Evolutionary conservation across 2,797 vertebrate genomes (phyloP), one percentile per base, ranked within the genome.

Genomic region (Microhierax caerulescens): DNA sequence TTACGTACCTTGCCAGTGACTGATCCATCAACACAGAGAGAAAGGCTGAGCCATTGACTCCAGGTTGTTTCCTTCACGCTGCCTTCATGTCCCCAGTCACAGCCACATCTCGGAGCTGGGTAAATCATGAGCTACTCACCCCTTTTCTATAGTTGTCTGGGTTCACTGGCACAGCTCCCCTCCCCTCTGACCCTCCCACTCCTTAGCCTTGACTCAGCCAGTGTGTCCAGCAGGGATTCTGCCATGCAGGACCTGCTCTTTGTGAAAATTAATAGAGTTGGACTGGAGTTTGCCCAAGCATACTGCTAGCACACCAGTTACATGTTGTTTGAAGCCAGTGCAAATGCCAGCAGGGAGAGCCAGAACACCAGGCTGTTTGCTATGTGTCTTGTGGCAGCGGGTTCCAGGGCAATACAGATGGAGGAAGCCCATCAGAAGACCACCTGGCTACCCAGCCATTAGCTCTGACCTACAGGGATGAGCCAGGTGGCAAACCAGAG

Each of bases 271-370:
- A 25, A 34, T 1, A 28, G 28, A 20, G 3, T 4, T 54, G 57
- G 65, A 43, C 15, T 69, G 53, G 21, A 57, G 8, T 39, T 36
- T 45, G 32, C n/a, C 43, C 32, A 22, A 28, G 47, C n/a, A 14
- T 0, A 21, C 32, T n/a, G 72, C 37, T 83, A 57, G 37, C 57
- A 39, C 25, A 16, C 4, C 0, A 0, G 37, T 39, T 17, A 12
- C 7, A 1, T 11, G 57, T 10, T 18, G 3, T 1, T 41, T 11
- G 76, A 72, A 81, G 54, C 10, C 59, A 34, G 11, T 9, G 32
- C 11, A 37, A 63, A 54, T 28, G 53, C 61, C 65, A 88, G 70
- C 28, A 93, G 72, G 41, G 5, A 90, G n/a, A 76, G 34, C 21
- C 84, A 80, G 84, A 53, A 4, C 34, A 25, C 8, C 5, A 13